A percentile compares a stretch with the other conserved stretches of the same genome.
These are phyloP conservation scores for Sceloporus undulatus DNA, from an alignment of 2,113 vertebrate genomes.

Conservation along the genomic window DNA sequence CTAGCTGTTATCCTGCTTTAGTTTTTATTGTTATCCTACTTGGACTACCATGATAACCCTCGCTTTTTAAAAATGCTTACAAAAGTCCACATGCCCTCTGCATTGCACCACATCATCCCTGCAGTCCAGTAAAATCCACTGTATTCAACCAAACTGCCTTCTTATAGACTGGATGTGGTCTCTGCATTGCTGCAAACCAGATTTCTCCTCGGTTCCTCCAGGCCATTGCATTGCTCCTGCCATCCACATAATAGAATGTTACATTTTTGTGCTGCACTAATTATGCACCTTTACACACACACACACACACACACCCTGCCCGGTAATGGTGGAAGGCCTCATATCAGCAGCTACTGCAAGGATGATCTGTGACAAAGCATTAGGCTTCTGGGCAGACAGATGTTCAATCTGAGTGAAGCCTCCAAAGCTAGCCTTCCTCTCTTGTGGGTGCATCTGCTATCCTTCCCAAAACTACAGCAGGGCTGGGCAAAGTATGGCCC, in stretches of 20 bases:
- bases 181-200: conserved; percentile 31
- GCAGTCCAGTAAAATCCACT: conserved; percentile 8
- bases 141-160: background rate
- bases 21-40: background rate
- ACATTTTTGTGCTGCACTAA: background rate
- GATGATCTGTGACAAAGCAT: background rate
- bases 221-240: background rate
- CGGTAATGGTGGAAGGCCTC: background rate
- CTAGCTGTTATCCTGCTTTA: background rate
- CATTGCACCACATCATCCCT: conserved; percentile 15
- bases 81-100: background rate
- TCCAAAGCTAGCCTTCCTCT: background rate
- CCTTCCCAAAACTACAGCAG: no score
- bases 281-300: background rate
- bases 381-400: background rate
- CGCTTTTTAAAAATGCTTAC: background rate
- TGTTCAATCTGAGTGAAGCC: background rate
- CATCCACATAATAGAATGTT: conserved; percentile 9
- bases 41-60: background rate
- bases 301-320: background rate
- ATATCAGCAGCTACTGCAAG: background rate
- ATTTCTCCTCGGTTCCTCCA: background rate
- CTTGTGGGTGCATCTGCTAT: background rate
- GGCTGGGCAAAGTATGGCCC: no score
- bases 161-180: background rate